Conservation (phyloP, 2,797 vertebrate species). For the Poecilia picta region DNA sequence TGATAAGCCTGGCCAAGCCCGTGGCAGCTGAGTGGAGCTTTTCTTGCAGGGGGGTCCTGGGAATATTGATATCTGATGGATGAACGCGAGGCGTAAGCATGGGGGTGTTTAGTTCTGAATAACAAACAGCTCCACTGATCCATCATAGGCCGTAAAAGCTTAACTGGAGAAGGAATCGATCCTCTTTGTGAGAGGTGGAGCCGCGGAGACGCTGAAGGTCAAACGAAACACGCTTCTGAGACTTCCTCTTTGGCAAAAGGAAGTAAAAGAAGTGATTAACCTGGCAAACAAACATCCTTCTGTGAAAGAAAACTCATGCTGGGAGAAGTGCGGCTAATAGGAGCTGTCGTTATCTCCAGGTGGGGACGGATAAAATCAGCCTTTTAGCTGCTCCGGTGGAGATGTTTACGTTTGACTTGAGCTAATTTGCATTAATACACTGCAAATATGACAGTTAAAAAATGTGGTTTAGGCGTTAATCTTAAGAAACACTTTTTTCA, state of each 20-base stretch:
- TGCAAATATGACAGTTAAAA: background rate
- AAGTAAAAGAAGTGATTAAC: constrained; percentile 21
- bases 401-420: constrained; percentile 6
- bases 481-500: background rate
- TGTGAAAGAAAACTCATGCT: constrained; percentile 11
- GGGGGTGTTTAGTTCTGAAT: constrained; percentile 43
- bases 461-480: too few relatives aligned
- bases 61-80: constrained; percentile 72
- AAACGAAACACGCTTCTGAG: constrained; percentile 38
- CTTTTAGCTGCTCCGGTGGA: background rate
- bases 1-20: constrained; percentile 42
- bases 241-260: background rate
- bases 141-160: constrained; percentile 75
- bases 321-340: background rate
- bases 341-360: constrained; percentile 18
- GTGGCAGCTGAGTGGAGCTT: constrained; percentile 26
- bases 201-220: constrained; percentile 59
- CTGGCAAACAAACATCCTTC: constrained; percentile 14
- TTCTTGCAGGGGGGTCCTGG: constrained; percentile 71
- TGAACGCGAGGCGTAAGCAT: constrained; percentile 45
- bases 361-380: background rate
- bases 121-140: constrained; percentile 64
- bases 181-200: constrained; percentile 37
- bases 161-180: constrained; percentile 68
- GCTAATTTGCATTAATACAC: constrained; percentile 2